Percentiles rank a stretch among this genome's conserved stretches.
phyloP scores from a whole-genome alignment of 2,888 invertebrate species.

The Fragum fragum region DNA sequence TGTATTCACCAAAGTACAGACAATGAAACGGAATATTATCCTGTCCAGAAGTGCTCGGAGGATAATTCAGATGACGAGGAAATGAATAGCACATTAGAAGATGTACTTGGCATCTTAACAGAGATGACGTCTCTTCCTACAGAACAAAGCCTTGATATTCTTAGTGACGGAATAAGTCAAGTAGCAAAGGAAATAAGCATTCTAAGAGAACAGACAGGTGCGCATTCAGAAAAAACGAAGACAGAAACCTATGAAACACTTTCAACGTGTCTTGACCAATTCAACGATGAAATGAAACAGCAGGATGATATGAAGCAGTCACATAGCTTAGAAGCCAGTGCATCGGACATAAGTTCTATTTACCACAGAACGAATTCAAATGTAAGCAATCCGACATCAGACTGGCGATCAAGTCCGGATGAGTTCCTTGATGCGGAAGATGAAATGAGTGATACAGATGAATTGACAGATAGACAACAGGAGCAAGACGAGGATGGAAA shows the following conservation, averaged over 20 bases:
- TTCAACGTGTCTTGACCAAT: no score
- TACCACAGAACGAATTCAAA: slow-evolving; percentile 1
- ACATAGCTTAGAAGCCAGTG: neutral
- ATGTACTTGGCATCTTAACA: neutral
- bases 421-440: slow-evolving; percentile 55
- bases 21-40: neutral
- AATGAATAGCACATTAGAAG: neutral
- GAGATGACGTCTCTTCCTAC: neutral
- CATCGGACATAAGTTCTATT: neutral
- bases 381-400: slow-evolving; percentile 8
- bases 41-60: neutral
- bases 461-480: slow-evolving; percentile 18
- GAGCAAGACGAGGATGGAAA: neutral
- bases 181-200: neutral
- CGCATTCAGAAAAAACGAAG: neutral
- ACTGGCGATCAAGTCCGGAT: neutral
- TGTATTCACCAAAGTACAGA: no score
- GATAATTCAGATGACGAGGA: neutral
- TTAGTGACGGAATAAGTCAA: neutral
- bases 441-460: slow-evolving; percentile 55
- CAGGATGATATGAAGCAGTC: neutral
- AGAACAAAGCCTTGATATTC: neutral
- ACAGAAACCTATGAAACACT: no score
- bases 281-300: neutral
- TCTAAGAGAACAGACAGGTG: neutral